Percentiles rank a stretch among this genome's conserved stretches.
phyloP scores from a whole-genome alignment of 1,140 invertebrate genomes.

The Panagrolaimus sp. region DNA sequence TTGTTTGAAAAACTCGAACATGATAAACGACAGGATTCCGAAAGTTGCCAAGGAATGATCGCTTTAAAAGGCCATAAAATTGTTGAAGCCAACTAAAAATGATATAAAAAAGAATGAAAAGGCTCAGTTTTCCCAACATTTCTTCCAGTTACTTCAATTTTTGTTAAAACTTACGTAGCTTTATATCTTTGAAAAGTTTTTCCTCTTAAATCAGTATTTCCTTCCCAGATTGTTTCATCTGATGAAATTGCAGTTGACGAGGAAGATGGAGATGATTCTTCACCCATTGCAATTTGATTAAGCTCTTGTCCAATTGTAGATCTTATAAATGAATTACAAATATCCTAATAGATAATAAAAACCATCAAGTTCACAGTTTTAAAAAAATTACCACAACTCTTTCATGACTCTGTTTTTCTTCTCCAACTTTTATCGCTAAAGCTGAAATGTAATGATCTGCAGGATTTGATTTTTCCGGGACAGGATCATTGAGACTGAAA shows the following conservation, averaged over 20 bases:
- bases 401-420: neutral
- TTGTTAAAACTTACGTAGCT: too few species aligned
- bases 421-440: conserved; percentile 70
- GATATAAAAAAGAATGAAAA: too few species aligned
- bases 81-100: conserved; percentile 66
- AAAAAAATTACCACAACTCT: conserved; percentile 63
- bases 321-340: too few species aligned
- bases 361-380: conserved; percentile 7
- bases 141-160: too few species aligned
- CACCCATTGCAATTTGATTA: conserved; percentile 18
- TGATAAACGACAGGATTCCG: conserved; percentile 81
- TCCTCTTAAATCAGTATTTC: too few species aligned
- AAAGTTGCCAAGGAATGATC: conserved; percentile 75
- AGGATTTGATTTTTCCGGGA: conserved; percentile 77
- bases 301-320: conserved; percentile 59
- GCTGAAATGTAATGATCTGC: conserved; percentile 86
- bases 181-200: too few species aligned
- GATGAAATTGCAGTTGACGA: too few species aligned
- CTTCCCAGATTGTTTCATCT: too few species aligned
- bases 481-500: conserved; percentile 56
- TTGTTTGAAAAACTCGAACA: conserved; percentile 75
- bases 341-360: too few species aligned
- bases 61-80: conserved; percentile 78
- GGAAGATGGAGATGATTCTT: too few species aligned
- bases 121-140: too few species aligned